Evolutionary conservation across 2,888 invertebrate species (phyloP), one percentile per base, ranked within the genome.

Genomic region (Spicauda simplicius): DNA sequence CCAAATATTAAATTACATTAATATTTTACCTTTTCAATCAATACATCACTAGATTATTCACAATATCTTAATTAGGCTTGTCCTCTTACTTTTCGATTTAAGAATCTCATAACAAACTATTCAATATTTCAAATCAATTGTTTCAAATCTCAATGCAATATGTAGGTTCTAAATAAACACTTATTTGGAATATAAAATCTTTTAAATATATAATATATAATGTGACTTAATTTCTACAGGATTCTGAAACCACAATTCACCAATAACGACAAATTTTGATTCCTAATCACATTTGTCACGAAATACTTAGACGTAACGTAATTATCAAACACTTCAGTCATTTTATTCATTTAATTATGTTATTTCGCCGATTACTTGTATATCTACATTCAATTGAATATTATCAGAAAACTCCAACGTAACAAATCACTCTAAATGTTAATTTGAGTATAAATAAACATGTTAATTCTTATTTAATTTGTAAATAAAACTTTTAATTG

Each of bases 321-420:
- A 86, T 85, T 88, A 87, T 84, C 85, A 81, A 80, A 84, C 84
- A 85, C 82, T 81, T 89, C 89, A 89, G 89, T 89, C 89, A 82
- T 85, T 86, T 85, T 72, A 75, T 78, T 80, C 25, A 56, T 67
- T 50, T 61, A 37, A 69, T 55, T 69, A 72, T 77, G 76, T 76
- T 70, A 65, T 73, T 68, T 72, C 53, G 72, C 70, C 59, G 54
- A 67, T 73, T 77, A 73, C 70, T 68, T 30, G 19, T 18, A 56
- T 66, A 63, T 73, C 70, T 75, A 75, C 70, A 71, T 60, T 69
- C 70, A 71, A 54, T 53, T 19, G 37, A 65, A 33, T 33, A 33
- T 54, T 53, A 54, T 65, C 20, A 58, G 45, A 53, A 58, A 64
- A 58, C 50, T 57, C 52, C 48, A 60, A 56, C 64, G 63, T 70